Evolutionary conservation across 2,888 invertebrate species (phyloP), one percentile per base, ranked within the genome.

Genomic region (Agriopis aurantiaria): DNA sequence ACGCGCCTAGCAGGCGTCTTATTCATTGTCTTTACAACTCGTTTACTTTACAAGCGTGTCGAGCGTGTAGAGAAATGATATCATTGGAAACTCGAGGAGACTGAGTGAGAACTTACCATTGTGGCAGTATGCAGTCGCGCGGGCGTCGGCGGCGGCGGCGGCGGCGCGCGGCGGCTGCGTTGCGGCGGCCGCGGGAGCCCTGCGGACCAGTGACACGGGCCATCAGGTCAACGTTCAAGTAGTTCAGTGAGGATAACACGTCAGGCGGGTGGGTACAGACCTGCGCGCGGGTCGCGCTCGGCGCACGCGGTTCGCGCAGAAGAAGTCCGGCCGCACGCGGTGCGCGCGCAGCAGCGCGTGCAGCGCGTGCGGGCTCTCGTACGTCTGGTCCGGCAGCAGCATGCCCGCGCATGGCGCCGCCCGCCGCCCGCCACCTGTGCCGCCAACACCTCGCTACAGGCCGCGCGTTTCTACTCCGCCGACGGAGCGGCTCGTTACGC

Each of bases 371-470:
- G 88, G 96, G 95, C 95, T 78, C 93, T 97, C 97, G 95, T 97
- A 97, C 82, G 96, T 97, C 95, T 97, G 96, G 94, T 97, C 97
- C 80, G 97, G 97, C 92, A 96, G 95, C 93, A 97, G 95, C 96
- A 95, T 99, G 48, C 73, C 61, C 75, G 68, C 71, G 52, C 52
- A 52, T 52, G 14, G 52, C 43, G 69, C 68, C 55, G 53, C 65
- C n/a, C 61, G 53, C 75, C 6, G n/a, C 12, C 40, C n/a, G 12
- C 5, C 53, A 4, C 53, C 53, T 33, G 53, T 33, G n/a, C 53
- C 40, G 8, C 40, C 8, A 12, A 33, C 33, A 33, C 33, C 33
- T 33, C 33, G 33, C 33, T 33, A 33, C 33, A 33, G 5, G 2
- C 5, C 4, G 17, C 9, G 8, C 56, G 9, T n/a, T 8, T 9